Evolutionary conservation across 2,888 invertebrate species (phyloP).

Genomic region (Psylliodes chrysocephalus): DNA sequence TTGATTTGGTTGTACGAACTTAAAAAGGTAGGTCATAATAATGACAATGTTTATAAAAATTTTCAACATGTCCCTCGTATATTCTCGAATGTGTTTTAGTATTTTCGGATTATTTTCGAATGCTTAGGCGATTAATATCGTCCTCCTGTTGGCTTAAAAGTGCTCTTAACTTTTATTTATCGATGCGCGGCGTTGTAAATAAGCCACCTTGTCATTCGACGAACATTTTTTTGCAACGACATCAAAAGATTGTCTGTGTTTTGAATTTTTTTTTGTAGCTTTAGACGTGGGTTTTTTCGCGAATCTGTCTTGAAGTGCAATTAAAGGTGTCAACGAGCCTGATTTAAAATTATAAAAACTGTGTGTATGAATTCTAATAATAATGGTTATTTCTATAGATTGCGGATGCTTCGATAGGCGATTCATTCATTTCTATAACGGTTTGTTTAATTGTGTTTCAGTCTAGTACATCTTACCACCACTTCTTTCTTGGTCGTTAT

Average conservation of each 20-base stretch:
- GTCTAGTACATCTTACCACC: no score
- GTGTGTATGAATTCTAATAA: no score
- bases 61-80: no score
- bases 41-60: no score
- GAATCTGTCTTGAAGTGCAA: not conserved
- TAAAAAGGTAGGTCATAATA: no score
- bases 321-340: not conserved
- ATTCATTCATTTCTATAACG: no score
- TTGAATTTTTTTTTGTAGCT: not conserved
- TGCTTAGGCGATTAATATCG: conserved; percentile 27
- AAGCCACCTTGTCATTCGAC: conserved; percentile 20
- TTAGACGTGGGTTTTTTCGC: not conserved
- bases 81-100: conserved; percentile 28
- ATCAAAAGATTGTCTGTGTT: conserved; percentile 11
- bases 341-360: no score
- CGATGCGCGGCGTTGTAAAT: conserved; percentile 23
- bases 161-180: conserved; percentile 35
- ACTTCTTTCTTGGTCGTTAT: no score
- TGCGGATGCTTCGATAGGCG: no score
- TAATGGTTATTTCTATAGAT: no score
- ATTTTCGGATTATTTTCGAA: conserved; percentile 28
- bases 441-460: no score
- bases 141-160: conserved; percentile 27
- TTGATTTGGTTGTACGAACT: no score
- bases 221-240: conserved; percentile 24